Evolutionary conservation across 2,888 invertebrate species (phyloP), one percentile per base, ranked within the genome.

Genomic region (Platypus cylindrus): DNA sequence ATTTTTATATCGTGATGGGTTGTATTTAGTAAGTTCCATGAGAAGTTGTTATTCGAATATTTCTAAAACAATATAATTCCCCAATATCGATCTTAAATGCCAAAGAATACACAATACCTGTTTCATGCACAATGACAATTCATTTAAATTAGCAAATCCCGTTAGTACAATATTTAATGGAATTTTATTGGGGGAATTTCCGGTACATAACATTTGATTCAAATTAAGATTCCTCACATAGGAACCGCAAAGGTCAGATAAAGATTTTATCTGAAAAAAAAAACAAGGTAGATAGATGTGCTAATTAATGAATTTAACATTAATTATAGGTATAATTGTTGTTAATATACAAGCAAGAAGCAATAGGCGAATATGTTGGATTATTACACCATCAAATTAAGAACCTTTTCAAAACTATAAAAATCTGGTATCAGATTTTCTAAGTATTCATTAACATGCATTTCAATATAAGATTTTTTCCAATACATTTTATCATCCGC

Each of bases 381-480:
- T n/a, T n/a, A n/a, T n/a, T n/a, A n/a, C n/a, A n/a, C n/a, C n/a
- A n/a, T n/a, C n/a, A n/a, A n/a, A n/a, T n/a, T n/a, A n/a, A n/a
- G 35, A 18, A 57, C 56, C 44, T 54, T 46, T 47, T 55, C 56
- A 15, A 54, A 48, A 36, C 58, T 44, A 35, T 58, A 60, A 18
- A 54, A 44, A 45, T 59, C 56, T 12, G 59, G 59, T 42, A 49
- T 49, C 34, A 59, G 45, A 31, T 50, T 47, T 41, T 60, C 58
- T n/a, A 60, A 41, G 40, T 49, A 51, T 24, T 58, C 54, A 31
- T 51, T 45, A 3, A 59, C 29, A 34, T 59, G 50, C 47, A 46
- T 54, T 45, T 60, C 58, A 16, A 59, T 43, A 46, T 49, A 59
- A 32, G 40, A 50, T 36, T 52, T 47, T 30, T 58, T 58, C 60